Evolutionary conservation across 2,888 invertebrate species (phyloP), one percentile per base, ranked within the genome.

Genomic region (Aquatica leii): DNA sequence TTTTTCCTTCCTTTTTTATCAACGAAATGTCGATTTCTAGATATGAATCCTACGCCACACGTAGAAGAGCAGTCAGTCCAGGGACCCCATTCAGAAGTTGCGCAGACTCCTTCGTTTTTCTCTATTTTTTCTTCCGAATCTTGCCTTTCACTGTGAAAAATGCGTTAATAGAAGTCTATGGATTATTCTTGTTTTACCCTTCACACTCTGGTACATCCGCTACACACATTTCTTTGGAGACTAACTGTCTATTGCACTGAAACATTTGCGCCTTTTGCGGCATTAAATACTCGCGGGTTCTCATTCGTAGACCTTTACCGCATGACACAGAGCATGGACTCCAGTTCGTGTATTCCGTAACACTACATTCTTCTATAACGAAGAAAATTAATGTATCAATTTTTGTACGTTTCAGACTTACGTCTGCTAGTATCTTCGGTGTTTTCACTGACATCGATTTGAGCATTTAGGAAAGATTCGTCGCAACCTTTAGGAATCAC

Each of bases 161-260:
- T 49, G 9, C 11, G 48, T 48, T 59, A 21, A 50, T 17, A 8
- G 9, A 43, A 2, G 6, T 24, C n/a, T n/a, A n/a, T 24, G 6
- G 4, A 24, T n/a, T 18, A 40, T 37, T 48, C 14, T 52, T 24
- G 31, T 21, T 88, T 86, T 76, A 91, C 91, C 72, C 74, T 59
- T 86, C 86, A 82, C 93, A 94, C 80, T 92, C 92, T 0, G 92
- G 82, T 31, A 89, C 80, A 12, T 83, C 82, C 3, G 94, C 92
- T 37, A 92, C 91, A 78, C 97, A 97, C 91, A 95, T 93, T 84
- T 97, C 96, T 81, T 94, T 95, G 59, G 90, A 88, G 48, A 93
- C 86, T 75, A 97, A 82, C 81, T 95, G 91, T 31, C 91, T 82
- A 72, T 87, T 84, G 78, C 91, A 91, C 69, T 86, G 81, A 74